Evolutionary conservation across 2,113 vertebrate species (phyloP).

Genomic region (Bolborhynchus lineola): DNA sequence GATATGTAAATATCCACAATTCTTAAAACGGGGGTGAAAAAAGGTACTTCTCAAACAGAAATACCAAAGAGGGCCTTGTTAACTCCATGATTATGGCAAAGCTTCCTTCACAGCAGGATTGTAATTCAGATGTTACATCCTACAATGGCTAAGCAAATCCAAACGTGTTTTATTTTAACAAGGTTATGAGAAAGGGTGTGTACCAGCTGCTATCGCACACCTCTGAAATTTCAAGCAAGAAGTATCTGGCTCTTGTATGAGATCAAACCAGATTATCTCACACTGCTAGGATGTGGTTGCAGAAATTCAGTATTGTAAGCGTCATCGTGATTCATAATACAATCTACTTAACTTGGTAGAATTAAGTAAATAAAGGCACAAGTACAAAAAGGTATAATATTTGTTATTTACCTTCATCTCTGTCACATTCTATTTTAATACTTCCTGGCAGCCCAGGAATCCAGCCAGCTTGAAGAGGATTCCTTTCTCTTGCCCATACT

Average conservation of each 20-base stretch:
- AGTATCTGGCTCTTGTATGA: slow-evolving; percentile 8
- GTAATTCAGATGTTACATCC: slow-evolving; percentile 35
- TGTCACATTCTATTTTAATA: not conserved
- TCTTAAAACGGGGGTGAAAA: slow-evolving; percentile 17
- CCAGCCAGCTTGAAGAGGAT: not conserved
- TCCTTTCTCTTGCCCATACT: not conserved
- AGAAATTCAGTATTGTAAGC: slow-evolving; percentile 36
- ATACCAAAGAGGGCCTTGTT: not conserved
- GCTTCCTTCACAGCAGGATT: not conserved
- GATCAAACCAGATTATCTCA: slow-evolving; percentile 49
- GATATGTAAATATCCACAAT: not conserved
- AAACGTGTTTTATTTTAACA: slow-evolving; percentile 54
- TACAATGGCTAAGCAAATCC: slow-evolving; percentile 61
- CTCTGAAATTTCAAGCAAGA: slow-evolving; percentile 47
- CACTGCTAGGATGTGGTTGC: slow-evolving; percentile 45
- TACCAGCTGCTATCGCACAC: not conserved
- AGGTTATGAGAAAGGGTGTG: slow-evolving; percentile 24
- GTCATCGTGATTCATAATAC: slow-evolving; percentile 38
- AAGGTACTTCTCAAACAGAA: not conserved
- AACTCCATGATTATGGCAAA: slow-evolving; percentile 27
- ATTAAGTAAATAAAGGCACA: slow-evolving; percentile 60
- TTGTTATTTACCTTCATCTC: slow-evolving; percentile 14
- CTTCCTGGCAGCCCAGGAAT: slow-evolving; percentile 20
- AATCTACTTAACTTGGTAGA: slow-evolving; percentile 15
- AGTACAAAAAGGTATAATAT: slow-evolving; percentile 36